phyloP scores from a whole-genome alignment of 2,113 vertebrate species.

The Prunella himalayana region DNA sequence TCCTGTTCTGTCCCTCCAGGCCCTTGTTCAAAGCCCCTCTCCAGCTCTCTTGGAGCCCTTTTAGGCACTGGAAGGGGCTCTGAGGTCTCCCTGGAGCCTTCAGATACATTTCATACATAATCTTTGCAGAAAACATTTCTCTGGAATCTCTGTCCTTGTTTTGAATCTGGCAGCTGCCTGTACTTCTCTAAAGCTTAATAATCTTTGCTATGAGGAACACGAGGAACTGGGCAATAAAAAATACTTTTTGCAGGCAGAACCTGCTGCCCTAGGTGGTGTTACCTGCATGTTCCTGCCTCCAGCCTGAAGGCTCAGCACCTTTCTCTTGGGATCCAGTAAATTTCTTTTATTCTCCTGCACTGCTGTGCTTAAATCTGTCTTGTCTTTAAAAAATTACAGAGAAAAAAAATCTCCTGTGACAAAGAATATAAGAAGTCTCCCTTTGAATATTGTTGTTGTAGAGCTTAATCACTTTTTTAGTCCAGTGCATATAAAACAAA shows the following conservation, averaged over 20 bases:
- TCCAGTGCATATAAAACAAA: background rate
- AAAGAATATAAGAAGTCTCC: background rate
- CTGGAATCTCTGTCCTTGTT: background rate
- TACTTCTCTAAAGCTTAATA: background rate
- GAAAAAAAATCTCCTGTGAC: background rate
- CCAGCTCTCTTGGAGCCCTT: background rate
- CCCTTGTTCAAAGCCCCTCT: background rate
- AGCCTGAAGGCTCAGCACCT: background rate
- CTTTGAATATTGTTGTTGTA: background rate
- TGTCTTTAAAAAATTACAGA: rapidly evolving
- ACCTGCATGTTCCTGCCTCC: background rate
- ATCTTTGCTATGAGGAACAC: background rate
- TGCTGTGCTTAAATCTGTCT: background rate
- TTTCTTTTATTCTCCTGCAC: background rate
- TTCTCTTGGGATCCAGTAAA: background rate
- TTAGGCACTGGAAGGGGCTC: background rate
- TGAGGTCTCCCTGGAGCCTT: background rate
- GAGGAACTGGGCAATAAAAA: background rate
- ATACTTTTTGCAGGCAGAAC: background rate
- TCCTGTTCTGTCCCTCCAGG: background rate
- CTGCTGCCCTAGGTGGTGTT: background rate
- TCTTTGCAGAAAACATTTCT: background rate
- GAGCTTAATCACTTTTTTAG: background rate
- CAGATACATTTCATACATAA: background rate
- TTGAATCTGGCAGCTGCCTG: background rate